Evolutionary conservation across 2,888 invertebrate genomes (phyloP), one percentile per base, ranked within the genome.

Genomic region (Cerastis leucographa): DNA sequence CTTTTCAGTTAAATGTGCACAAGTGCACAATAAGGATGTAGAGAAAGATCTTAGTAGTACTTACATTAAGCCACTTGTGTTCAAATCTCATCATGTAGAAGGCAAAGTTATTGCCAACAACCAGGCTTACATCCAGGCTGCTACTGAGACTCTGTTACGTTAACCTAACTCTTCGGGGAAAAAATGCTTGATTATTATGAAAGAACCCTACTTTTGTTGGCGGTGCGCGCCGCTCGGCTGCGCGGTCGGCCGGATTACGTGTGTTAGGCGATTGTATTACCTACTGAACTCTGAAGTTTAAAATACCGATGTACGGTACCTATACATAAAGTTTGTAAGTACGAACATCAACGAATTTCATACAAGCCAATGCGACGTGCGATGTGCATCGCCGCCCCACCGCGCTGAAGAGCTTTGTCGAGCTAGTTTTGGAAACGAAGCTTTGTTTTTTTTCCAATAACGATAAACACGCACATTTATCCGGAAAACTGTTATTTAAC

Each of bases 381-480:
- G 9, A 59, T 19, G 4, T 29, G 9, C 19, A 11, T 61, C 19
- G 7, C 9, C 29, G 3, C 14, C 17, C 29, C 1, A 29, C 8
- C 17, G 8, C 8, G 9, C 9, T 0, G 25, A 29, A 25, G 8
- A 29, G 14, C 8, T 2, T 3, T 17, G 14, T n/a, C 22, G 46
- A 59, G 17, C 19, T 44, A n/a, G 29, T 56, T 35, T 25, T 59
- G 1, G 2, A 35, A 51, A 22, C 17, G 11, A 51, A 70, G 17
- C 51, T 44, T 61, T 49, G 7, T 22, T 29, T 25, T 4, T 42
- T 35, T 42, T 29, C 51, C 25, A 25, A 62, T 49, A 73, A 14
- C 25, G 42, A 49, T 46, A 40, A 59, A 49, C 25, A 65, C 25
- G 35, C 46, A 76, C 46, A 76, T 51, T 81, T 56, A 25, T 56